Base-by-base conservation (phyloP, 2,113 vertebrate genomes). In the Nothocercus nigrocapillus region DNA sequence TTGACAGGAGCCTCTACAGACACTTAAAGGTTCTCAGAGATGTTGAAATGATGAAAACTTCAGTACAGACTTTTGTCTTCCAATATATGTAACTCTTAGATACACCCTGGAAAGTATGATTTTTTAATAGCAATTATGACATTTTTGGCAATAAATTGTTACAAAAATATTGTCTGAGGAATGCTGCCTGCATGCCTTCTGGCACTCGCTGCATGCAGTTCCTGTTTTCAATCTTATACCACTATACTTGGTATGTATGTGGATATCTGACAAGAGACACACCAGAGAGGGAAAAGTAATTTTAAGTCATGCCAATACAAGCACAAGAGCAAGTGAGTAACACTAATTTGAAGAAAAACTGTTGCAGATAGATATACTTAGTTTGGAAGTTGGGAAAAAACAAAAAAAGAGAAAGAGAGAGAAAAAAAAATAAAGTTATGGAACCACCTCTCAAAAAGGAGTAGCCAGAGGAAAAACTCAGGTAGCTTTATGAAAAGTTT, bases 361-460 rank as follows among this genome's bases (percentile, higher is more conserved):
- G 32, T 17, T 2, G 3, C 16, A 56, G 1, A 3, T 14, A 56
- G 2, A 17, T 47, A 21, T 24, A 25, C 2, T 77, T 68, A 27
- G 11, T 5, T 34, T 83, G 59, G 32, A 68, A 69, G 75, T 18
- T 68, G 6, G 6, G 24, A 24, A 25, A 24, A 25, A 49, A 22
- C 7, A 21, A 22, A 53, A 14, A 14, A 14, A 53, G 22, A 6
- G 12, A 22, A 22, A 49, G 21, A 49, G 40, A 44, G 15, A 25
- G 9, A 64, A 90, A 45, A 16, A 25, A 47, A 85, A 51, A 24
- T 66, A 11, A 19, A 9, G 16, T 21, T 63, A 25, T 58, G 18
- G 40, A 63, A 38, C 5, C 42, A 24, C 4, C 4, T 63, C 30
- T 59, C 27, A 44, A 36, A 53, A 66, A 27, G 38, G 20, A 24